A percentile compares a stretch with the other conserved stretches of the same genome.
These are phyloP conservation scores for Australoheros scitulus DNA, from an alignment of 2,113 vertebrate genomes.

Conservation along the genomic window DNA sequence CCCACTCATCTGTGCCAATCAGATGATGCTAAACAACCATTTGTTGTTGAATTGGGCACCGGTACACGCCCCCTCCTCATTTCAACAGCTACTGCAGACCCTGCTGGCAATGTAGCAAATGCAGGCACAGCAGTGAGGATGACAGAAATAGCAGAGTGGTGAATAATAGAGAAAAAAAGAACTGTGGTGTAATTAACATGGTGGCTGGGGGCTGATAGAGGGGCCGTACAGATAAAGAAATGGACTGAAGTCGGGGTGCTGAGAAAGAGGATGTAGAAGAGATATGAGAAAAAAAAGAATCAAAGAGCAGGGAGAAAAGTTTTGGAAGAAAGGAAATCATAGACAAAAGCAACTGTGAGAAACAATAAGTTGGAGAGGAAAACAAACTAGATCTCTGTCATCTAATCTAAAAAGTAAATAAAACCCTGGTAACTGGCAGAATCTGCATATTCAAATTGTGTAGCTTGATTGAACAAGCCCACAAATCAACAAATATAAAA, in stretches of 20 bases:
- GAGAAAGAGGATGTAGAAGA: conserved; percentile 35
- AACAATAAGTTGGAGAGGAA: neutral
- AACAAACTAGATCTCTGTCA: neutral
- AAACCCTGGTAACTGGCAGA: neutral
- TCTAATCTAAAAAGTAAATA: neutral
- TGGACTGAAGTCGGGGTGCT: conserved; percentile 13
- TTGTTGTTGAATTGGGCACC: conserved; percentile 69
- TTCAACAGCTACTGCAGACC: conserved; percentile 58
- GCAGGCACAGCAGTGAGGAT: conserved; percentile 50
- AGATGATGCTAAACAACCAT: conserved; percentile 69
- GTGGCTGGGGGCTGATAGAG: conserved; percentile 58
- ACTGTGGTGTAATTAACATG: conserved; percentile 72
- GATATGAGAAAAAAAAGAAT: conserved; percentile 22
- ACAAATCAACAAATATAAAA: conserved; percentile 10
- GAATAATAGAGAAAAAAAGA: conserved; percentile 69
- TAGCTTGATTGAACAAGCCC: neutral
- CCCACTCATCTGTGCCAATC: conserved; percentile 79
- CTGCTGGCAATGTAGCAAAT: conserved; percentile 40
- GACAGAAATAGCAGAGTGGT: conserved; percentile 77
- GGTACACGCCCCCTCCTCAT: conserved; percentile 51
- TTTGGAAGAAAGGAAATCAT: neutral
- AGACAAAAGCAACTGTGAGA: neutral
- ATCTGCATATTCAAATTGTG: neutral
- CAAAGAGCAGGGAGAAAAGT: neutral
- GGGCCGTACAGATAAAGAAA: conserved; percentile 37